A percentile compares a stretch with the other conserved stretches of the same genome.
phyloP scores from a whole-genome alignment of 2,888 invertebrate genomes.

The Cheilosia soror region DNA sequence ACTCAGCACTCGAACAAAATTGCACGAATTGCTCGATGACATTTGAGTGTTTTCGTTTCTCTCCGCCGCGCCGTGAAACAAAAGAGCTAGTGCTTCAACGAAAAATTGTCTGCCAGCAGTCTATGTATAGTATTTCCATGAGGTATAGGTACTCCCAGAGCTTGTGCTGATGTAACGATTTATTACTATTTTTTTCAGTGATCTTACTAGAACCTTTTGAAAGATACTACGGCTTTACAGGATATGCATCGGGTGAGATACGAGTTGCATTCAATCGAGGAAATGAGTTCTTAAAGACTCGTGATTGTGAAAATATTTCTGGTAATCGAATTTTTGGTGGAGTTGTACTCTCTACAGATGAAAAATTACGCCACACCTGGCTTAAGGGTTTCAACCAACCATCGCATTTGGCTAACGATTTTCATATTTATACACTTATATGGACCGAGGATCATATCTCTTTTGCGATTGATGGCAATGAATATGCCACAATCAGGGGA shows the following conservation, averaged over 20 bases:
- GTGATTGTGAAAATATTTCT: slow-evolving; percentile 78
- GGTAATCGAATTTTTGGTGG: slow-evolving; percentile 81
- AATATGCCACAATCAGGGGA: slow-evolving; percentile 84
- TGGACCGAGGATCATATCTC: slow-evolving; percentile 85
- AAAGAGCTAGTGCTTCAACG: too few species aligned
- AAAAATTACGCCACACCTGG: slow-evolving; percentile 81
- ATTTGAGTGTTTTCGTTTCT: too few species aligned
- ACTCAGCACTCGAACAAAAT: too few species aligned
- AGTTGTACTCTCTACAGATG: slow-evolving; percentile 78
- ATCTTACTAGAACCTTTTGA: slow-evolving; percentile 87
- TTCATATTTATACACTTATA: slow-evolving; percentile 88
- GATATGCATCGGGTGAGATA: slow-evolving; percentile 88
- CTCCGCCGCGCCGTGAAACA: too few species aligned
- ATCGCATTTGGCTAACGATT: slow-evolving; percentile 85
- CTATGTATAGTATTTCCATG: too few species aligned
- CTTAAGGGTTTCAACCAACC: slow-evolving; percentile 77
- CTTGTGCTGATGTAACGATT: not conserved
- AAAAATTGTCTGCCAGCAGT: too few species aligned
- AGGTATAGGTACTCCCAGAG: too few species aligned
- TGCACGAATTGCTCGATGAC: too few species aligned
- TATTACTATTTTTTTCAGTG: slow-evolving; percentile 84
- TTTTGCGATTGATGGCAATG: slow-evolving; percentile 85
- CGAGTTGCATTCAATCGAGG: slow-evolving; percentile 89
- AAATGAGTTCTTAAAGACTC: slow-evolving; percentile 83
- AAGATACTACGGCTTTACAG: slow-evolving; percentile 86